Evolutionary conservation across 1,140 invertebrate species (phyloP).

Genomic region (Pseudomyrmex flavicornis): DNA sequence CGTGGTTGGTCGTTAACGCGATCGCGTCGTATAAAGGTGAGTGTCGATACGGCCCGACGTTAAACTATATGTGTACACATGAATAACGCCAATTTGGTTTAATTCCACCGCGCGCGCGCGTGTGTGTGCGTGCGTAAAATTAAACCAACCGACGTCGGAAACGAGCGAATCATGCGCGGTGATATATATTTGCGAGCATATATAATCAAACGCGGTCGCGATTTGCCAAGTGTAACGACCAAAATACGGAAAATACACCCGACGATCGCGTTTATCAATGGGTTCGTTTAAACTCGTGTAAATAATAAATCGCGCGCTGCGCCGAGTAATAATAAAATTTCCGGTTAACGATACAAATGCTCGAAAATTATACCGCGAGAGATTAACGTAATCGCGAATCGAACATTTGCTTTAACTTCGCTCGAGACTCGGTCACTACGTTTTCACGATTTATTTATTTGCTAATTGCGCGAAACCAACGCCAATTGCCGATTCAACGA

Average conservation of each 20-base stretch:
- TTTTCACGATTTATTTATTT: constrained; percentile 17
- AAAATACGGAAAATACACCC: constrained; percentile 16
- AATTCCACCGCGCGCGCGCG: constrained; percentile 23
- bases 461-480: not conserved
- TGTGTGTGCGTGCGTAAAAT: too few relatives aligned
- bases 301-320: constrained; percentile 28
- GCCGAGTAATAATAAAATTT: constrained; percentile 7
- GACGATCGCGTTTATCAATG: not conserved
- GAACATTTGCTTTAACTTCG: constrained; percentile 5
- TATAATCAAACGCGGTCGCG: constrained; percentile 37
- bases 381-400: not conserved
- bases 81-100: constrained; percentile 57
- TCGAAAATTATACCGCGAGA: constrained; percentile 8
- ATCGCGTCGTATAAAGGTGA: constrained; percentile 22
- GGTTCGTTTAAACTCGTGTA: constrained; percentile 11
- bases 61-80: constrained; percentile 49
- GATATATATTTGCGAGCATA: constrained; percentile 24
- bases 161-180: constrained; percentile 40
- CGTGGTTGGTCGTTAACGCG: constrained; percentile 55
- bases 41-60: constrained; percentile 39
- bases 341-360: not conserved
- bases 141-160: constrained; percentile 12
- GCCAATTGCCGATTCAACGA: not conserved
- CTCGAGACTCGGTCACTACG: not conserved
- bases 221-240: constrained; percentile 22